Conservation (phyloP, 2,797 vertebrate genomes). For the Tadarida brasiliensis region DNA sequence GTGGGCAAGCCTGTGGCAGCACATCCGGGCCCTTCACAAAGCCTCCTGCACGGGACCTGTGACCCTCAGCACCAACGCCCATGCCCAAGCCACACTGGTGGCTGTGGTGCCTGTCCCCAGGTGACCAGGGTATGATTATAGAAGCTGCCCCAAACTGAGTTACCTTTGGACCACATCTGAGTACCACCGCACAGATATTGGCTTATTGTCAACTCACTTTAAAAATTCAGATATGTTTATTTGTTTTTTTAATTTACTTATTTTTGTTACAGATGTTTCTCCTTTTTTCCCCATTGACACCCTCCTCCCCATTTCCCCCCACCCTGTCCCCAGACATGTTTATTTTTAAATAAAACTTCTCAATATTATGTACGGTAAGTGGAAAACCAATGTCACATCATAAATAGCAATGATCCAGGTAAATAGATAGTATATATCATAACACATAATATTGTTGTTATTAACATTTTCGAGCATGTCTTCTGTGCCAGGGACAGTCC, state of each 20-base stretch:
- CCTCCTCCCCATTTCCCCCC: too few species aligned
- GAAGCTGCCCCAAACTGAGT: background rate
- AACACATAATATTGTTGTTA: too few species aligned
- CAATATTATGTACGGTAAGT: background rate
- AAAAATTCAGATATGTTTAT: background rate
- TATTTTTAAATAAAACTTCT: background rate
- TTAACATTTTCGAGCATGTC: too few species aligned
- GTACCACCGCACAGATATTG: background rate
- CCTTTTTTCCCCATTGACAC: too few species aligned
- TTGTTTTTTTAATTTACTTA: too few species aligned
- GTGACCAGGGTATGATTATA: fast-evolving
- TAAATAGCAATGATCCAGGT: too few species aligned
- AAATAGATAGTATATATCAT: background rate
- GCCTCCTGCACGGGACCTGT: background rate
- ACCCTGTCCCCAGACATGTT: too few species aligned
- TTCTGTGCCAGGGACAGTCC: background rate
- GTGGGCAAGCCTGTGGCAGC: background rate
- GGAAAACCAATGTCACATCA: background rate
- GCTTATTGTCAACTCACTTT: background rate
- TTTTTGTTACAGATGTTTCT: too few species aligned
- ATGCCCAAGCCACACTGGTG: fast-evolving
- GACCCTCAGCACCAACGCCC: fast-evolving
- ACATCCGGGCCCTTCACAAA: background rate
- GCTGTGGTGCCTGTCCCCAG: fast-evolving
- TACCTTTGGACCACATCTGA: background rate